Evolutionary conservation across 2,888 invertebrate species (phyloP), one percentile per base, ranked within the genome.

Genomic region (Thymelicus sylvestris): DNA sequence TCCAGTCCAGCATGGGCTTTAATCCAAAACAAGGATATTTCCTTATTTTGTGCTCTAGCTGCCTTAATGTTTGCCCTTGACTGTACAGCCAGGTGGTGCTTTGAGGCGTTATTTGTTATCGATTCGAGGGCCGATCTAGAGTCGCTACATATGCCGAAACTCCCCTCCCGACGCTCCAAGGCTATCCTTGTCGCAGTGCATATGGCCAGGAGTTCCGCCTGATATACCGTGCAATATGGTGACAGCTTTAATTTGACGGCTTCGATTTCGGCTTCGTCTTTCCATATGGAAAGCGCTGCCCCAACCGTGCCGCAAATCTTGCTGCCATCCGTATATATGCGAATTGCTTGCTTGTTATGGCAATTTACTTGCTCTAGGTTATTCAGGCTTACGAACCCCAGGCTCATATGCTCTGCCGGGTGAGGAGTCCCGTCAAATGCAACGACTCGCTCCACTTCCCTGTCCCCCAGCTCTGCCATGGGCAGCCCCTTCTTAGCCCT

Each of bases 201-300:
- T 3, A 65, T 6, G 2, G 65, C 65, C 3, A 48, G 31, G 31
- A 65, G 39, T 24, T 65, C 65, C 8, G 65, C 55, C 13, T 55
- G 65, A 12, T 52, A 65, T 12, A 65, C 65, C 15, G 65, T 65
- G 55, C 65, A 65, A 55, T 52, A 66, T n/a, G 52, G 19, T 7
- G 24, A 50, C n/a, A 66, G 55, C 7, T 66, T 66, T 0, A 66
- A 8, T 13, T 52, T 39, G 7, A 41, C 41, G 7, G 41, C 41
- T 7, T 41, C 6, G 41, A 8, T 41, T 8, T 41, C 41, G 41
- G 41, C 41, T 41, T 41, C 41, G 31, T 3, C 3, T 0, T 31
- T 31, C 31, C 31, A 31, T 31, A 31, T 31, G 31, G 31, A 31
- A 31, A 31, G 31, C 31, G 31, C 31, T 3, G 31, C 31, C 3